Evolutionary conservation across 2,888 invertebrate species (phyloP), one percentile per base, ranked within the genome.

Genomic region (Nemurella pictetii): DNA sequence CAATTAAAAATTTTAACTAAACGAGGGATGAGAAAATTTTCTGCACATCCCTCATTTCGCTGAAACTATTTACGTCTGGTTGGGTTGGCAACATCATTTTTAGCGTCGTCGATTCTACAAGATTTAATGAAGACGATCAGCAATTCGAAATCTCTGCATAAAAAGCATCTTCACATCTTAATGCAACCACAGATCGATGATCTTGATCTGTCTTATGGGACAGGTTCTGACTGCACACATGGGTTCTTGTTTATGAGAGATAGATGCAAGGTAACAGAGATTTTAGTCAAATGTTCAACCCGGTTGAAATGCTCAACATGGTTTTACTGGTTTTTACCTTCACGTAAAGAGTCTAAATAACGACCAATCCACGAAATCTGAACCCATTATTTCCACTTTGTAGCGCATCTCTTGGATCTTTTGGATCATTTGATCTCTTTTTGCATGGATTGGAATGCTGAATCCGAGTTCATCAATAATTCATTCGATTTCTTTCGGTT

Each of bases 101-200:
- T 84, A 89, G 89, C 88, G 9, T 87, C 88, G 0, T 36, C 87
- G 28, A 84, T 89, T 25, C 86, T 89, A 84, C 88, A 88, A 84
- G 88, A 88, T 26, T 26, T 89, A 83, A 85, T 88, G 88, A 87
- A 88, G 83, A 87, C 87, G 5, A 87, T 89, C 73, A 86, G 87
- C 55, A 85, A 88, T 80, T 84, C 84, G 28, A 86, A 87, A 35
- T 87, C 87, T 0, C 86, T 89, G 30, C 88, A 87, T 80, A 86
- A 88, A 81, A 88, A 88, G 74, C 88, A 87, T 84, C 87, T 89
- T 75, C 88, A 89, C 85, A 85, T 87, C 29, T 87, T 89, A 29
- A 85, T 87, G 82, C 87, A 86, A 75, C 87, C 87, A 29, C 89
- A 89, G 83, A 87, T 88, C 28, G 85, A 87, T 83, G 86, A 86